Base-by-base conservation (phyloP, 2,113 vertebrate genomes). In the Xerus inauris region DNA sequence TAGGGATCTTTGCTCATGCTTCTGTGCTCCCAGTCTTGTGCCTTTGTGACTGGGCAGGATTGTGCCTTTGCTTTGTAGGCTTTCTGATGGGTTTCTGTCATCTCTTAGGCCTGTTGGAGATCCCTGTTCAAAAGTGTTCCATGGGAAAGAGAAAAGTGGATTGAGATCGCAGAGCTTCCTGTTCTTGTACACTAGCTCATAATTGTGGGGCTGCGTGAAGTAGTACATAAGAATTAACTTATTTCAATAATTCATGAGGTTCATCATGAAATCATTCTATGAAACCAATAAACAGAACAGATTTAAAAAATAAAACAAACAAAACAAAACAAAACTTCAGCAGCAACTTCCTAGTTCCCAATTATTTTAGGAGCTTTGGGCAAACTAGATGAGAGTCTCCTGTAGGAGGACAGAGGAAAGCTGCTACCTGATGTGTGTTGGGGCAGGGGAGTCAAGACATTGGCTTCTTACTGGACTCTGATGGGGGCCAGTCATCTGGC, bases 391-490 rank as follows among this genome's bases (percentile, higher is more conserved):
- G 17, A 83, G 38, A 47, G 9, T 3, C 45, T 8, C 35, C 73
- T 32, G 5, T 0, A 54, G 8, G 0, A 0, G 7, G n/a, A 30
- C 17, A 6, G 49, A 64, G 26, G 49, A 8, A 84, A 87, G 62
- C 12, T 83, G n/a, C 45, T 51, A 2, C 8, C 12, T 19, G 26
- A 2, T 4, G 6, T 64, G 19, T 35, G 38, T 51, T 26, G 24
- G 59, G 24, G 8, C 1, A 3, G 40, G 5, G 3, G 16, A 45
- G 16, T 16, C 1, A 62, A 75, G 40, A 62, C 9, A 10, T 0
- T 11, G 42, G 13, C 35, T 85, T 45, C 14, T 57, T 42, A 12
- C 0, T 10, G 57, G 49, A 49, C 28, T 1, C 0, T 22, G 38
- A 42, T 49, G 69, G 32, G 54, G 40, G 2, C 13, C 67, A 17